Percentiles rank a stretch among this genome's conserved stretches.
Evolutionary conservation across 2,888 invertebrate species (phyloP).

Genomic region (Pteria penguin): DNA sequence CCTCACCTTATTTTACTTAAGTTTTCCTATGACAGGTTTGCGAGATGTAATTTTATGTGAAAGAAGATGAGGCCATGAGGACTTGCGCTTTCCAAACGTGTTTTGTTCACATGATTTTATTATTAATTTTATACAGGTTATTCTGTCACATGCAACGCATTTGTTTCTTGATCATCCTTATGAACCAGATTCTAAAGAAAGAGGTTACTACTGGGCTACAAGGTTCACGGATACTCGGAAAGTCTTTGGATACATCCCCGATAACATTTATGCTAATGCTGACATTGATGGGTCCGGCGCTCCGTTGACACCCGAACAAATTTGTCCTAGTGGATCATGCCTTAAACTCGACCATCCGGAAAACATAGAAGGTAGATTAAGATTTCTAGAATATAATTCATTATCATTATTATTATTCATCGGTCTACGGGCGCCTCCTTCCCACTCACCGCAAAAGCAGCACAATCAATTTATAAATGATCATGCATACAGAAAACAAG

Average conservation of each 20-base stretch:
- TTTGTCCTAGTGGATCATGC: slow-evolving; percentile 59
- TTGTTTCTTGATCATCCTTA: slow-evolving; percentile 69
- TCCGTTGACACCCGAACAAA: slow-evolving; percentile 49
- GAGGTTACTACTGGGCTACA: slow-evolving; percentile 75
- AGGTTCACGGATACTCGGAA: slow-evolving; percentile 67
- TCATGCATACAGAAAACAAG: too few species aligned
- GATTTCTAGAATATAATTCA: too few species aligned
- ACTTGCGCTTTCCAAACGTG: neutral
- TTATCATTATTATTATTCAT: too few species aligned
- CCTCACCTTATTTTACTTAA: too few species aligned
- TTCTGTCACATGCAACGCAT: slow-evolving; percentile 66
- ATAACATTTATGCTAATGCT: slow-evolving; percentile 56
- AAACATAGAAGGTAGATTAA: slow-evolving; percentile 69
- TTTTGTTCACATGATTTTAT: too few species aligned
- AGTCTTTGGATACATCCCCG: slow-evolving; percentile 67
- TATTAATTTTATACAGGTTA: slow-evolving; percentile 63
- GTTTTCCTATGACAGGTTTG: too few species aligned
- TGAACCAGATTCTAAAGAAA: slow-evolving; percentile 67
- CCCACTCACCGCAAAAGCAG: too few species aligned
- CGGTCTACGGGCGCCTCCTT: too few species aligned
- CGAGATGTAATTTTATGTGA: too few species aligned
- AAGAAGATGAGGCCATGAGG: neutral
- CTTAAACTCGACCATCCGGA: slow-evolving; percentile 58
- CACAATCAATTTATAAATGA: too few species aligned
- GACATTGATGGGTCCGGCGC: slow-evolving; percentile 56